Percentiles rank a stretch among this genome's conserved stretches.
Conservation (phyloP, 2,888 invertebrate species). For the Tiliacea citrago region DNA sequence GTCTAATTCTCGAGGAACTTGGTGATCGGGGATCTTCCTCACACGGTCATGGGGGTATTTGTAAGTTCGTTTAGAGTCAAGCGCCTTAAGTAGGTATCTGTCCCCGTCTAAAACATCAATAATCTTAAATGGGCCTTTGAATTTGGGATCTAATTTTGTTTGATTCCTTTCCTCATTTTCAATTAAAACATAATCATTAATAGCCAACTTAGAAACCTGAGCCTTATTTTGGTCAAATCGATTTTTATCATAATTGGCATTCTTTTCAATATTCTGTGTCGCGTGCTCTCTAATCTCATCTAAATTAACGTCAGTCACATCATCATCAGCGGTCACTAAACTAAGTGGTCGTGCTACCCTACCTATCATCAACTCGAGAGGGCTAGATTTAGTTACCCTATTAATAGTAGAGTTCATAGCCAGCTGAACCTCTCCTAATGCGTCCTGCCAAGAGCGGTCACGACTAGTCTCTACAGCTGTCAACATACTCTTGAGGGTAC, state of each 20-base stretch:
- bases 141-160: no score
- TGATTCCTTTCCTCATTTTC: no score
- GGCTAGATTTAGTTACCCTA: conserved; percentile 25
- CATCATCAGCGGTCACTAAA: conserved; percentile 1
- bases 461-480: conserved; percentile 7
- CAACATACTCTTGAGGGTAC: conserved; percentile 26
- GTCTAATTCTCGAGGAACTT: no score
- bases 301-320: background rate
- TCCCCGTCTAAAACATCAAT: no score
- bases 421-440: conserved; percentile 17
- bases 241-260: background rate
- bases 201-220: no score
- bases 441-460: conserved; percentile 18
- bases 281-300: background rate
- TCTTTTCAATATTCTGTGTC: conserved; percentile 1
- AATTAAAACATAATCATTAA: no score
- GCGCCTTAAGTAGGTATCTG: no score
- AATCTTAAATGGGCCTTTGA: no score
- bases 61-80: no score
- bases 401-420: conserved; percentile 21
- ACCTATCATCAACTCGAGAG: conserved; percentile 25
- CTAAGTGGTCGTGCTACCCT: conserved; percentile 22
- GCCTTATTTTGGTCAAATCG: conserved; percentile 7
- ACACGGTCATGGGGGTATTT: no score
- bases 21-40: no score